Base-by-base conservation (phyloP, 2,888 invertebrate genomes). In the Agonopterix alstromeriana region DNA sequence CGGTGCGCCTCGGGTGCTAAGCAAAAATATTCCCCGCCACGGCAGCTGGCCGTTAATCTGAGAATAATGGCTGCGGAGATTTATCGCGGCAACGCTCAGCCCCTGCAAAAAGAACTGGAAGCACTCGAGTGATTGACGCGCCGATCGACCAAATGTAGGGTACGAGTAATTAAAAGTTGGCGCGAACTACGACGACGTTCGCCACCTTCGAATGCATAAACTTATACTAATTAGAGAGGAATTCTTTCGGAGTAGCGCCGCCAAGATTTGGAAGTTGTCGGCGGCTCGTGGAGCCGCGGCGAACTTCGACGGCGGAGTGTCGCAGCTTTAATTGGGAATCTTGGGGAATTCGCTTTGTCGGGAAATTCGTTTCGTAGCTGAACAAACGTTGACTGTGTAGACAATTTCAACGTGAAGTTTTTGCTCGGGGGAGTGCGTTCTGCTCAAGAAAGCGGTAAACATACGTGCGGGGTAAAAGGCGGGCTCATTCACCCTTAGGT, bases 271-370 rank as follows among this genome's bases (percentile, higher is more conserved):
- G 78, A 82, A 85, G 73, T 82, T 80, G 65, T 68, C 67, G 42
- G 8, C 56, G 53, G 47, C 55, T 58, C 58, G 17, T 17, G 17
- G 27, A 27, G 27, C 27, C 27, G 56, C 55, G 52, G 61, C 65
- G 58, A 83, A 84, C 69, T 85, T 82, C 71, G 75, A 69, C 77
- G 73, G 58, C 59, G 54, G 67, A 78, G 77, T 80, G 82, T 82
- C 82, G 75, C 82, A 72, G 80, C 73, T 81, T 85, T 87, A 86
- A 87, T 87, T 87, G 84, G 77, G 81, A 86, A 82, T 82, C 80
- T 82, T 77, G 67, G 67, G 72, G 82, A 82, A 84, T 85, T 82
- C 77, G 77, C 77, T 82, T 81, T 77, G 80, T 80, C 75, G 70
- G 68, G 72, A 79, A 79, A 79, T 80, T 82, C 70, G 70, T 65